Base-by-base conservation (phyloP, 1,140 invertebrate genomes). In the Temnothorax nylanderi region DNA sequence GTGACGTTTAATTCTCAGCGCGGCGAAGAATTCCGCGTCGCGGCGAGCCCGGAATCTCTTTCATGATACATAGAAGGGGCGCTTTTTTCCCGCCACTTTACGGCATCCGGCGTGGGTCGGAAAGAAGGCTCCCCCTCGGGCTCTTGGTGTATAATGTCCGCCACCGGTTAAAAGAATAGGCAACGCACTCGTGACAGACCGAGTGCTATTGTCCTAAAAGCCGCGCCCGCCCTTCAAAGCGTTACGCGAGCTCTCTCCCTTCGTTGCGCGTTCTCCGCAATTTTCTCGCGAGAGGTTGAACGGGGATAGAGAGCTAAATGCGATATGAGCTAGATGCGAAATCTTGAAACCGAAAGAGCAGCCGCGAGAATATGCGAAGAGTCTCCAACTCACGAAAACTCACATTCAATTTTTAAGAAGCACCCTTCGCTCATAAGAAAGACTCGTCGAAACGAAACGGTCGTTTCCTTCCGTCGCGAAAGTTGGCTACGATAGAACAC, bases 181-280 rank as follows among this genome's bases (percentile, higher is more conserved):
- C 84, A 81, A 91, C 87, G 91, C 80, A 88, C 91, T 92, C 67
- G 74, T 88, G 87, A 58, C 56, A 58, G 67, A 51, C 54, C 71
- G n/a, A 89, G 90, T 85, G 87, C 91, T 82, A 92, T 92, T 92
- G 91, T 92, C 88, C 87, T 89, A 92, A 92, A 92, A 91, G 88
- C 91, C 85, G 87, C 60, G 77, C 62, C 72, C 44, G 81, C 56
- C 58, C 47, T 62, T 87, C 56, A 84, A 75, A 90, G 60, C 16
- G 56, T 10, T 69, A 76, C 21, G 58, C 37, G 41, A 41, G 21
- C 65, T 62, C 58, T 62, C 58, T 74, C 72, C 56, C 77, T 81
- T 86, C 76, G 34, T 49, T 62, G 44, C 51, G 69, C 65, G 56
- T 78, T 71, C 60, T 18, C 21, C 67, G 34, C 58, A 37, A 58